Evolutionary conservation across 2,113 vertebrate genomes (phyloP).

Genomic region (Calonectris borealis): DNA sequence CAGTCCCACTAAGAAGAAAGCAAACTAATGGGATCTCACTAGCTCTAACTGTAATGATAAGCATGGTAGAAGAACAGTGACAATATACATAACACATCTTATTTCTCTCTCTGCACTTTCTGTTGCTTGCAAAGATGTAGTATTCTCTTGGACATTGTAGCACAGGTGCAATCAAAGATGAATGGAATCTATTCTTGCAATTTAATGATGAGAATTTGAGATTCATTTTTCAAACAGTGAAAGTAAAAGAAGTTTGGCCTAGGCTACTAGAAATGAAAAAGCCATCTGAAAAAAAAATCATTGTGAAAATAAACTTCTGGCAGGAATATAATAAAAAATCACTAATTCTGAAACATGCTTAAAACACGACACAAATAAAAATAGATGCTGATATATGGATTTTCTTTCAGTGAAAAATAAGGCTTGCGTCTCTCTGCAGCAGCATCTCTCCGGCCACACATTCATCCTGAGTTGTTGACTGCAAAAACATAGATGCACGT

Average conservation of each 20-base stretch:
- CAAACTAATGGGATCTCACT: not conserved
- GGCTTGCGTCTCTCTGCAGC: not conserved
- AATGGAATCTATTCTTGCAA: not conserved
- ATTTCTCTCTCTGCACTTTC: not conserved
- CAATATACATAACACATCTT: not conserved
- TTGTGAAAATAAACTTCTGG: not conserved
- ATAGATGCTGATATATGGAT: not conserved
- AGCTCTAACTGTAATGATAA: not conserved
- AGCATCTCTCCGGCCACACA: not conserved
- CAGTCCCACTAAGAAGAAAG: not conserved
- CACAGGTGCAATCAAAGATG: not conserved
- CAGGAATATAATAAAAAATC: not conserved
- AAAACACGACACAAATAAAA: not conserved
- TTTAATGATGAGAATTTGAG: not conserved
- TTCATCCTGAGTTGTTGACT: not conserved
- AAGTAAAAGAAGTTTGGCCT: not conserved
- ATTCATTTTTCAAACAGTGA: not conserved
- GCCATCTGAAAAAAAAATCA: not conserved
- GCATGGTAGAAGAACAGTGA: not conserved
- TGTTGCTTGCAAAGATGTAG: not conserved
- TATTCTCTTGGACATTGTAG: not conserved
- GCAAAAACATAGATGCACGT: not conserved
- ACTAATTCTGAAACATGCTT: not conserved
- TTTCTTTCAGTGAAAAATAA: not conserved
- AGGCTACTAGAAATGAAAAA: not conserved